These are phyloP conservation scores for Echinops telfairi DNA, from an alignment of 2,113 vertebrate genomes.

Conservation along the genomic window DNA sequence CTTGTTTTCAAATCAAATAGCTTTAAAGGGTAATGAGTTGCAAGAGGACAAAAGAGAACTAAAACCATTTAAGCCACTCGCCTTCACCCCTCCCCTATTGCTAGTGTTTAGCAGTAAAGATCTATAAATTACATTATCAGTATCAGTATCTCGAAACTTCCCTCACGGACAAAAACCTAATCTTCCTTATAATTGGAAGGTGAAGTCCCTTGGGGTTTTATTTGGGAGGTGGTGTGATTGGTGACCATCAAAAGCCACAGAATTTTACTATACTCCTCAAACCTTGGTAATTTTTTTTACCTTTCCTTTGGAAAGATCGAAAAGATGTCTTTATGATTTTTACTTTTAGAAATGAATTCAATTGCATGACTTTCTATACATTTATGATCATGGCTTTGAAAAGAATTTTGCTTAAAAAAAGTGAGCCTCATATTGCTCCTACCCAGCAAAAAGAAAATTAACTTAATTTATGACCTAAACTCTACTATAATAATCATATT, in stretches of 20 bases:
- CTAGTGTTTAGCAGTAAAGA: not conserved
- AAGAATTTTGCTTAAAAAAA: constrained; percentile 34
- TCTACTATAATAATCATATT: constrained; percentile 1
- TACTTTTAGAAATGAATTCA: not conserved
- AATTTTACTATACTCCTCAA: constrained; percentile 49
- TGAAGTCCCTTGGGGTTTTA: not conserved
- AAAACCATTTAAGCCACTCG: not conserved
- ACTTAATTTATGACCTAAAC: not conserved
- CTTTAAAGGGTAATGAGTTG: constrained; percentile 29
- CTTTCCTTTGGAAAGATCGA: constrained; percentile 47
- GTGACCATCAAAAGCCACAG: constrained; percentile 25
- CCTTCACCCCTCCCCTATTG: not conserved
- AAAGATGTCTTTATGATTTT: not conserved
- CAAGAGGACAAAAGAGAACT: constrained; percentile 19
- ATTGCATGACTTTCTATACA: constrained; percentile 39
- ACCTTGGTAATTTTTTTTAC: not conserved
- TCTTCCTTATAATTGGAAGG: constrained; percentile 26
- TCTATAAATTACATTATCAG: not conserved
- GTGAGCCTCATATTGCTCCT: constrained; percentile 1
- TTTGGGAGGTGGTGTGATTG: not conserved
- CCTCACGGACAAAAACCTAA: not conserved
- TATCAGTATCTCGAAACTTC: not conserved
- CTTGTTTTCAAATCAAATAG: constrained; percentile 74
- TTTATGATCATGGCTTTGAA: constrained; percentile 53
- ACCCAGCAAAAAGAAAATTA: constrained; percentile 49